Conservation (phyloP, 1,140 invertebrate genomes). For the Chlorops oryzae region DNA sequence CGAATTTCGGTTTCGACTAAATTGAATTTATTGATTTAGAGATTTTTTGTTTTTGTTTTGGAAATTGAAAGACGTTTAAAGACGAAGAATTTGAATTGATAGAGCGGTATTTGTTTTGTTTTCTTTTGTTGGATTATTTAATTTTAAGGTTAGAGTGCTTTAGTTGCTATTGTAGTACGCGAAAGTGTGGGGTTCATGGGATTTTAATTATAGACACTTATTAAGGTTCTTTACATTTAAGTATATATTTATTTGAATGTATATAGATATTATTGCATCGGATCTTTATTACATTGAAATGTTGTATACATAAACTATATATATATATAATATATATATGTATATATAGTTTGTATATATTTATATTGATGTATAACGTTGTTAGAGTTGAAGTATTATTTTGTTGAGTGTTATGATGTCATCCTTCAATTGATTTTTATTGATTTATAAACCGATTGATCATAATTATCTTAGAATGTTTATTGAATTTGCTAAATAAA, state of each 20-base stretch:
- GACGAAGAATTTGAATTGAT: not conserved
- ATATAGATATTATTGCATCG: slow-evolving; percentile 2
- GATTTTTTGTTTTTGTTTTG: not conserved
- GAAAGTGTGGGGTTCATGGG: too few species aligned
- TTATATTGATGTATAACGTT: slow-evolving; percentile 3
- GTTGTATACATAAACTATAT: too few species aligned
- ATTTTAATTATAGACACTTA: not conserved
- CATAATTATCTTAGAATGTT: too few species aligned
- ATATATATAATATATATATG: slow-evolving; percentile 10
- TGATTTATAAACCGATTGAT: too few species aligned
- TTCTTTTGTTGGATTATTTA: not conserved
- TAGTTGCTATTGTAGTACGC: not conserved
- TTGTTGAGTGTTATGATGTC: too few species aligned
- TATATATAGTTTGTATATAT: slow-evolving; percentile 19
- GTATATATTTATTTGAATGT: slow-evolving; percentile 1
- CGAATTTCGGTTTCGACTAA: too few species aligned
- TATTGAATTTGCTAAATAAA: too few species aligned
- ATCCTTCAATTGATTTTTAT: too few species aligned
- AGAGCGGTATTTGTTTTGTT: not conserved
- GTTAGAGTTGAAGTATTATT: too few species aligned
- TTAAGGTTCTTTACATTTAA: not conserved
- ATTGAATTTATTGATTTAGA: too few species aligned
- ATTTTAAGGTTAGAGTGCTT: not conserved
- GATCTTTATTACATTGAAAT: too few species aligned
- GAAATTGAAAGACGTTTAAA: not conserved